Evolutionary conservation across 1,140 invertebrate genomes (phyloP).

Genomic region (Tribolium madens): DNA sequence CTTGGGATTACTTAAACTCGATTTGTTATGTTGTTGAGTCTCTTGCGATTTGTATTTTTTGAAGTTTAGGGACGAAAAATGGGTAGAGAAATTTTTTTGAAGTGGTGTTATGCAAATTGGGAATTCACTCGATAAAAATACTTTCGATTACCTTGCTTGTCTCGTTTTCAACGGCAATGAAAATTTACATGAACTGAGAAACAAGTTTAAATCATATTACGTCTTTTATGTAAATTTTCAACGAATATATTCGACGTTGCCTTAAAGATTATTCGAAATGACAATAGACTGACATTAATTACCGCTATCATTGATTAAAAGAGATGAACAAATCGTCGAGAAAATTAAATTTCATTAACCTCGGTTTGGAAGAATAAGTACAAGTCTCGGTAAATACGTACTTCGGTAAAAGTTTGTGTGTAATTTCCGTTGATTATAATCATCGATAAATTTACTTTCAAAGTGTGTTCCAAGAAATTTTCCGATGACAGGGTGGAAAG

Average conservation of each 20-base stretch:
- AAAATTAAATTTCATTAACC: conserved; percentile 29
- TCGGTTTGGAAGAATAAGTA: neutral
- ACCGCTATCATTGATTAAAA: neutral
- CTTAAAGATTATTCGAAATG: neutral
- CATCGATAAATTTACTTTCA: conserved; percentile 25
- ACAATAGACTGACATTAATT: neutral
- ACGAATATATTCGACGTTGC: neutral
- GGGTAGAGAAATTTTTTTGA: neutral
- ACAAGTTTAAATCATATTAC: neutral
- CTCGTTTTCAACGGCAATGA: conserved; percentile 7
- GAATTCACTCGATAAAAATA: conserved; percentile 10
- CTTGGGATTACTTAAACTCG: conserved; percentile 22
- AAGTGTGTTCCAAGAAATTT: conserved; percentile 25
- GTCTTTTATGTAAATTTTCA: conserved; percentile 14
- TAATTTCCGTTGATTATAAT: conserved; percentile 26
- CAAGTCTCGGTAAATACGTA: conserved; percentile 17
- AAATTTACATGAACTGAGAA: neutral
- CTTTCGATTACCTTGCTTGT: neutral
- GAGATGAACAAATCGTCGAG: neutral
- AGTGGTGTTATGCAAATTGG: conserved; percentile 23
- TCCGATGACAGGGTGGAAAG: conserved; percentile 22
- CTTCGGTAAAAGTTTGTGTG: conserved; percentile 15
- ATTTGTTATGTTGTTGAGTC: conserved; percentile 15
- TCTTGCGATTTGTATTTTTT: conserved; percentile 9
- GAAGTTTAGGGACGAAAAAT: neutral